Percentiles rank a stretch among this genome's conserved stretches.
phyloP scores from a whole-genome alignment of 2,113 vertebrate species.

The Rafetus swinhoei region DNA sequence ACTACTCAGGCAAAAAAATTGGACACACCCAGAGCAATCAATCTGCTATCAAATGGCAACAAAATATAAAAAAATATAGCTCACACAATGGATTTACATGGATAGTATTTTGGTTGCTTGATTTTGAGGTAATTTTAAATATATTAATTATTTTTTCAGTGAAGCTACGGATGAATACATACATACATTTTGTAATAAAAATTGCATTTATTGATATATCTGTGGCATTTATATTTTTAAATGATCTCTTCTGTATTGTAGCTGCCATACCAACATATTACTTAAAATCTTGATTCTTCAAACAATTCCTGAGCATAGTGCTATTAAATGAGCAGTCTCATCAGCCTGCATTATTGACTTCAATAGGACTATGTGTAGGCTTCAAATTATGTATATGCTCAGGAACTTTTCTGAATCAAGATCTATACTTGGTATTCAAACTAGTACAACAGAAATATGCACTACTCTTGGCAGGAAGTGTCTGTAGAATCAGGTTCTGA shows the following conservation, averaged over 20 bases:
- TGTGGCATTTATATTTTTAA: background rate
- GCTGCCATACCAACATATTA: background rate
- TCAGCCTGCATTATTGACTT: background rate
- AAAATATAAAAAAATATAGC: background rate
- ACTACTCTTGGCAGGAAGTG: background rate
- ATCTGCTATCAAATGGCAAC: background rate
- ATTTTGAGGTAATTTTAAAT: background rate
- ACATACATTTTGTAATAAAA: background rate
- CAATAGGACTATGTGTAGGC: background rate
- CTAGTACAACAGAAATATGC: background rate
- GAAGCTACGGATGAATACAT: background rate
- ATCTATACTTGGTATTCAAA: background rate
- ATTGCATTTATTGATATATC: background rate
- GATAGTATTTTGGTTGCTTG: background rate
- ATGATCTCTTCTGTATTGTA: background rate
- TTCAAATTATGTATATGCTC: background rate
- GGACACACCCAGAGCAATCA: background rate
- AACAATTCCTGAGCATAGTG: background rate
- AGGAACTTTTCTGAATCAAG: background rate
- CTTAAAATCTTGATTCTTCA: background rate
- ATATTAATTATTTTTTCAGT: background rate
- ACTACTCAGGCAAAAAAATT: background rate
- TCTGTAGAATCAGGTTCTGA: background rate
- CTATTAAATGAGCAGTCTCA: background rate
- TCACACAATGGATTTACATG: background rate